phyloP scores from a whole-genome alignment of 1,140 invertebrate genomes.

The Euura lappo region DNA sequence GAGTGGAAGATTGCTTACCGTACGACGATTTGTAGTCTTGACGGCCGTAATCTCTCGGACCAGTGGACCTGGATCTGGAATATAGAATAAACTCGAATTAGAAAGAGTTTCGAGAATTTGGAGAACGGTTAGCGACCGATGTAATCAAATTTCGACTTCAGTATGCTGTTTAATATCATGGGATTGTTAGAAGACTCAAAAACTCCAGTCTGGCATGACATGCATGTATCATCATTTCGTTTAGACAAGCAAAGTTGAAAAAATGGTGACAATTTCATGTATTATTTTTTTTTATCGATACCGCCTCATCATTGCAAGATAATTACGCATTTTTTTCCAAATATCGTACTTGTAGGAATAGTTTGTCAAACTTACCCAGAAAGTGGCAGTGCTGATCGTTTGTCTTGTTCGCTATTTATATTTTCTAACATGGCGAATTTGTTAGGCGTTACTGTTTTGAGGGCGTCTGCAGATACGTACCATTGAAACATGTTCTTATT shows the following conservation, averaged over 20 bases:
- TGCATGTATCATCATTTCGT: slow-evolving; percentile 38
- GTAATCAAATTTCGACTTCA: slow-evolving; percentile 24
- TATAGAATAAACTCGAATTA: slow-evolving; percentile 16
- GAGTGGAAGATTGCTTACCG: slow-evolving; percentile 37
- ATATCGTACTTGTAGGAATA: slow-evolving; percentile 7
- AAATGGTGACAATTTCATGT: not conserved
- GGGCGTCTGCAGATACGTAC: slow-evolving; percentile 37
- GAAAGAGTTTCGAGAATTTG: not conserved
- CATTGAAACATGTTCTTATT: slow-evolving; percentile 48
- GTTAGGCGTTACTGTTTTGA: slow-evolving; percentile 47
- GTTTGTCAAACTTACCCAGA: slow-evolving; percentile 47
- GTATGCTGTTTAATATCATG: slow-evolving; percentile 37
- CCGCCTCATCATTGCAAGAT: too few species aligned
- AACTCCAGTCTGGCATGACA: slow-evolving; percentile 50
- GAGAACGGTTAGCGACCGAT: not conserved
- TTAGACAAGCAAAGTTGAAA: not conserved
- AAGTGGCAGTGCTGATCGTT: slow-evolving; percentile 37
- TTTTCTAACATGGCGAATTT: slow-evolving; percentile 59
- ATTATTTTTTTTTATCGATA: not conserved
- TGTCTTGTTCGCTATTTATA: slow-evolving; percentile 50
- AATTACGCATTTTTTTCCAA: slow-evolving; percentile 10
- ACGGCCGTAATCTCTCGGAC: slow-evolving; percentile 49
- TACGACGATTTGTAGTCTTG: slow-evolving; percentile 51
- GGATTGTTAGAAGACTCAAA: slow-evolving; percentile 45
- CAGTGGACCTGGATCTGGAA: slow-evolving; percentile 54